phyloP scores from a whole-genome alignment of 1,140 invertebrate species.

The Drosophila saltans region DNA sequence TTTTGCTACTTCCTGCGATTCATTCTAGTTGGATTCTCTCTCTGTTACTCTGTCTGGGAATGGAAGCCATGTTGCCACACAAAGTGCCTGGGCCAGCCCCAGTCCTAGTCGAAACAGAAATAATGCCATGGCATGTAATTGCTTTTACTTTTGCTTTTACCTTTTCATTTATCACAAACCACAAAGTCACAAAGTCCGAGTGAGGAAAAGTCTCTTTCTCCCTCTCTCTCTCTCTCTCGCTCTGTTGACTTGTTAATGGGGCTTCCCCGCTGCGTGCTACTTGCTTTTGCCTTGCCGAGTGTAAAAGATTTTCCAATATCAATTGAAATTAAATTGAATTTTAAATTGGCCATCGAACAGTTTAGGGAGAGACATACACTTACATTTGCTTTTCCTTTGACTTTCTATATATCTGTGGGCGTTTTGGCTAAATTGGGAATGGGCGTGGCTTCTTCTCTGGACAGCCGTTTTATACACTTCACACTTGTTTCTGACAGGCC shows the following conservation, averaged over 20 bases:
- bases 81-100: background rate
- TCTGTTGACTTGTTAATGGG: slow-evolving; percentile 45
- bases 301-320: slow-evolving; percentile 61
- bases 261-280: slow-evolving; percentile 64
- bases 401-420: slow-evolving; percentile 12
- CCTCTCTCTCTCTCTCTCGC: too few relatives aligned
- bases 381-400: slow-evolving; percentile 24
- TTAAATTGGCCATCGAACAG: slow-evolving; percentile 65
- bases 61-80: slow-evolving; percentile 59
- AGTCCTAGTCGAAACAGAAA: slow-evolving; percentile 33
- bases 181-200: slow-evolving; percentile 51
- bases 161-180: slow-evolving; percentile 53
- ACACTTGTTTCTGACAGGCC: slow-evolving; percentile 58
- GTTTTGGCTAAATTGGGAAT: background rate
- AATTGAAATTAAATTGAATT: slow-evolving; percentile 81
- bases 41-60: slow-evolving; percentile 42
- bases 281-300: slow-evolving; percentile 14
- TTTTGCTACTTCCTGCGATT: slow-evolving; percentile 18
- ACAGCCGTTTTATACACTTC: slow-evolving; percentile 19
- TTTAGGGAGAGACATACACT: slow-evolving; percentile 19
- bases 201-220: slow-evolving; percentile 3
- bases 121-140: slow-evolving; percentile 60
- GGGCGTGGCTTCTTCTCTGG: slow-evolving; percentile 34
- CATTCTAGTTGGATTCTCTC: slow-evolving; percentile 21
- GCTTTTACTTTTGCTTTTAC: slow-evolving; percentile 46